phyloP scores from a whole-genome alignment of 2,888 invertebrate species.

The Masnerella sp. region DNA sequence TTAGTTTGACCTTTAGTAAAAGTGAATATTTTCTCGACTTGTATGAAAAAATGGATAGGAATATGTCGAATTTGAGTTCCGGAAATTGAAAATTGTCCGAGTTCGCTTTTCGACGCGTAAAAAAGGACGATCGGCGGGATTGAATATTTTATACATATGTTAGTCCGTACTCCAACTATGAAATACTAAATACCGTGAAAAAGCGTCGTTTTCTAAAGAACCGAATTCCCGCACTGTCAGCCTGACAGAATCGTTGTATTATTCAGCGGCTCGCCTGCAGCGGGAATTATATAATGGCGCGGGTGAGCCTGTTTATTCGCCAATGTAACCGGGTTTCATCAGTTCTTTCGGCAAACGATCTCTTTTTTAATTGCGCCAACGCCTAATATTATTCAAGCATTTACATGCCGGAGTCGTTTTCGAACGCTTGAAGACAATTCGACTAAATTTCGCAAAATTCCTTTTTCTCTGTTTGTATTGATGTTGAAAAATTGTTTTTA shows the following conservation, averaged over 20 bases:
- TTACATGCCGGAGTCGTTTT: neutral
- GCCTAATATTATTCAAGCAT: conserved; percentile 37
- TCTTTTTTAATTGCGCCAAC: conserved; percentile 36
- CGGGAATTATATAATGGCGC: conserved; percentile 39
- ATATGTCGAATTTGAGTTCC: too few species aligned
- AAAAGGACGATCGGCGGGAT: conserved; percentile 13
- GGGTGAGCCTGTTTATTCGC: conserved; percentile 34
- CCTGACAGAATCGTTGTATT: conserved; percentile 47
- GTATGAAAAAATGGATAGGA: too few species aligned
- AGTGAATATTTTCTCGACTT: too few species aligned
- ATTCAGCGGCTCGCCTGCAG: conserved; percentile 42
- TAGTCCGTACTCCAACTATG: conserved; percentile 31
- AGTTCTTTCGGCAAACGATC: conserved; percentile 16
- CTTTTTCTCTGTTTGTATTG: too few species aligned
- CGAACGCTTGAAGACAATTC: neutral
- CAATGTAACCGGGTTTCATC: conserved; percentile 39
- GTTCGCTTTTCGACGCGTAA: conserved; percentile 24
- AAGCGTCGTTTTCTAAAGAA: conserved; percentile 46
- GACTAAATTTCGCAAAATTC: too few species aligned
- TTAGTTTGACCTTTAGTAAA: too few species aligned
- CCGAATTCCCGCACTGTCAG: conserved; percentile 36
- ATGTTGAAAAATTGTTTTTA: too few species aligned
- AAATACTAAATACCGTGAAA: conserved; percentile 46
- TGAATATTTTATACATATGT: conserved; percentile 46
- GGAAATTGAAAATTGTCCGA: conserved; percentile 32